These are phyloP conservation scores for Mesodorylaimus sp. DNA, from an alignment of 2,888 invertebrate species.

Conservation along the genomic window DNA sequence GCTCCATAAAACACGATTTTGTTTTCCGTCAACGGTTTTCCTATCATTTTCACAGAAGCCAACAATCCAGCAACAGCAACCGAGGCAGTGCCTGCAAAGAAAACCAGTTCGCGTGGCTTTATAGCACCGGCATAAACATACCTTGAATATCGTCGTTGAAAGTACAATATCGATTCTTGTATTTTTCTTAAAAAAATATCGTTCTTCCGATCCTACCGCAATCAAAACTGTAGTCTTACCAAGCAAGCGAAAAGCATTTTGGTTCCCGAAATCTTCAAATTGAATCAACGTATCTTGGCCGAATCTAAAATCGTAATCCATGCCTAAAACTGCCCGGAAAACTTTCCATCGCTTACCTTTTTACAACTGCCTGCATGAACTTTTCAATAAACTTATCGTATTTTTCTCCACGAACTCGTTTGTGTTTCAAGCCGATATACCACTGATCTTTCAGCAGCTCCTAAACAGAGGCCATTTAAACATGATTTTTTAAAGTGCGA, in stretches of 20 bases:
- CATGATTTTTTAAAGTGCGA: background rate
- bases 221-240: too few relatives aligned
- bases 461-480: slow-evolving; percentile 35
- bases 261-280: slow-evolving; percentile 96
- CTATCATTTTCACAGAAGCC: slow-evolving; percentile 63
- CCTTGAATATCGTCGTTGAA: slow-evolving; percentile 99
- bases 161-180: slow-evolving; percentile 68
- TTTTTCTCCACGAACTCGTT: slow-evolving; percentile 55
- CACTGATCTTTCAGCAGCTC: slow-evolving; percentile 69
- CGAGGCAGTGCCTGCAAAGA: slow-evolving; percentile 49
- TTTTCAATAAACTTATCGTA: slow-evolving; percentile 91
- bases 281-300: slow-evolving; percentile 43
- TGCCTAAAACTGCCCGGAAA: background rate
- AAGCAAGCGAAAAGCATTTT: slow-evolving; percentile 83
- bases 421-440: slow-evolving; percentile 77
- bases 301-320: slow-evolving; percentile 29
- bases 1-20: slow-evolving; percentile 84
- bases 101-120: background rate
- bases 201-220: too few relatives aligned
- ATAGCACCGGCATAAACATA: slow-evolving; percentile 9
- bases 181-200: slow-evolving; percentile 64
- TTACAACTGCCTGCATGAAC: slow-evolving; percentile 77
- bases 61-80: slow-evolving; percentile 85
- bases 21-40: slow-evolving; percentile 60
- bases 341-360: background rate